Base-by-base conservation (phyloP, 2,797 vertebrate genomes). In the Manis javanica region DNA sequence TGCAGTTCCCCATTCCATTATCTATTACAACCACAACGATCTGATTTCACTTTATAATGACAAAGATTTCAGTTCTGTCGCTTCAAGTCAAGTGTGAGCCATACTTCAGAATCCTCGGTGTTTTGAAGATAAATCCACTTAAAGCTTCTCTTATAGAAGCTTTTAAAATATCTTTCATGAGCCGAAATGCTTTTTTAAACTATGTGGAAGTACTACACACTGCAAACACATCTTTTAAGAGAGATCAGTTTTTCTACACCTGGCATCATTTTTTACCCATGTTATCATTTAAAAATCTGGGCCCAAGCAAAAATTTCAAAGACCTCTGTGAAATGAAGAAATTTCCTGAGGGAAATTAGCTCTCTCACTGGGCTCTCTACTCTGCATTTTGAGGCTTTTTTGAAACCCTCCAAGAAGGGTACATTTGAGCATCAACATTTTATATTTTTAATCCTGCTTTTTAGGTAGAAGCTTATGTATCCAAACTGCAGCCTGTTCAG, bases 391-490 rank as follows among this genome's bases (percentile, higher is more conserved):
- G 88, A 85, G 87, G 29, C 18, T 51, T 66, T 83, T 83, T 49
- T n/a, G 57, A 79, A 94, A 68, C 7, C 46, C 15, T 91, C 51
- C 14, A 39, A 87, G 72, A 84, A 72, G 51, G 61, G 74, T 77
- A 2, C 53, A 69, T 71, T 66, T 78, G 57, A 88, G n/a, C n/a
- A 63, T 34, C 77, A 78, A 31, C 18, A 53, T 86, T 90, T 95
- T 94, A 57, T 74, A 82, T 84, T 93, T 93, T 81, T 85, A 95
- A 92, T 87, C 69, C 64, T 95, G 74, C 74, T 77, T 92, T 93
- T 88, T 87, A 71, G 23, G 57, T 79, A 87, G 51, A 87, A 18
- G 24, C 16, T 29, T 82, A 10, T n/a, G 13, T 72, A 69, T 77
- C 55, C 66, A 90, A 89, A 85, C 49, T 81, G 31, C 12, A 81